Conservation (phyloP, 1,140 invertebrate species). For the Orussus abietinus region DNA sequence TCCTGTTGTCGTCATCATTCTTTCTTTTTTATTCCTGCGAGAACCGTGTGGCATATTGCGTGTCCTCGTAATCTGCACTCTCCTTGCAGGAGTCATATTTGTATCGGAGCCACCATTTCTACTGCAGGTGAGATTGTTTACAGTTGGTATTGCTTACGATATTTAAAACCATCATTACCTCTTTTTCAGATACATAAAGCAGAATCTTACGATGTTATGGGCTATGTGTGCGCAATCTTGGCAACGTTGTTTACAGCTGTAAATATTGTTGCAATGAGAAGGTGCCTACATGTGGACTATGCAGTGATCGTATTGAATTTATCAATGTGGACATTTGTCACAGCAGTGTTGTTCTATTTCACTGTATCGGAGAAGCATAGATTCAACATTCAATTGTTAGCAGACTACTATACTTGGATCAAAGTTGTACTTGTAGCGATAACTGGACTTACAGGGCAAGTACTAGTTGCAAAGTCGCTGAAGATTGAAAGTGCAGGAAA, state of each 20-base stretch:
- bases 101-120: constrained; percentile 56
- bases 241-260: constrained; percentile 54
- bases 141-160: constrained; percentile 1
- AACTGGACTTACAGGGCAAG: constrained; percentile 50
- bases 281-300: constrained; percentile 54
- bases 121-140: constrained; percentile 41
- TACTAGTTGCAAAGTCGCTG: constrained; percentile 51
- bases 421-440: constrained; percentile 37
- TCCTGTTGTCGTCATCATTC: constrained; percentile 56
- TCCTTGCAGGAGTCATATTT: constrained; percentile 54
- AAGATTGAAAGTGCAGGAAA: constrained; percentile 55
- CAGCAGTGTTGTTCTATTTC: constrained; percentile 39
- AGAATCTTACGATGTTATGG: constrained; percentile 46
- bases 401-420: constrained; percentile 45
- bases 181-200: constrained; percentile 28
- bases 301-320: constrained; percentile 53
- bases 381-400: constrained; percentile 29
- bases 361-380: constrained; percentile 30
- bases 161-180: neutral
- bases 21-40: constrained; percentile 56
- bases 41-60: constrained; percentile 58
- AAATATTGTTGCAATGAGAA: constrained; percentile 55
- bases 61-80: constrained; percentile 50
- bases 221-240: constrained; percentile 50
- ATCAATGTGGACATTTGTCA: constrained; percentile 49